Evolutionary conservation across 2,113 vertebrate genomes (phyloP).

Genomic region (Ceratotherium simum): DNA sequence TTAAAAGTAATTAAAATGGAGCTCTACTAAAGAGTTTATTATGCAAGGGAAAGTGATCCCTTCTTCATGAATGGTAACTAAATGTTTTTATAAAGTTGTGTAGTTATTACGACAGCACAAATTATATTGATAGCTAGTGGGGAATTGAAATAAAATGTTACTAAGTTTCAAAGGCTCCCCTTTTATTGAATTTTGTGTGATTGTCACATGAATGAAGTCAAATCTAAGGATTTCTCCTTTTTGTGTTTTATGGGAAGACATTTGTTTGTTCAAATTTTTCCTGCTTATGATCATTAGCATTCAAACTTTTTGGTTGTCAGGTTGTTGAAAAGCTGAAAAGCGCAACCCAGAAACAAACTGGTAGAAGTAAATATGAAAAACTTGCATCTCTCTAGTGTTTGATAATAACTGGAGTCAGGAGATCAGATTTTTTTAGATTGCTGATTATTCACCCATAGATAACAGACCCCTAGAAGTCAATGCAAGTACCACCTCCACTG

Average conservation of each 20-base stretch:
- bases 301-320: not conserved
- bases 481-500: not conserved
- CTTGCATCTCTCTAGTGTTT: not conserved
- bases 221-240: constrained; percentile 38
- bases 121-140: constrained; percentile 65
- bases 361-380: not conserved
- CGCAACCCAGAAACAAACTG: not conserved
- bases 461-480: not conserved
- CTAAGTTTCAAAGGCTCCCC: constrained; percentile 46
- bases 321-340: not conserved
- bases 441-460: not conserved
- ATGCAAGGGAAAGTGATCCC: constrained; percentile 48
- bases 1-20: constrained; percentile 66
- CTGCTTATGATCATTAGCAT: constrained; percentile 8
- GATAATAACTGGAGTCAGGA: not conserved
- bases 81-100: constrained; percentile 16
- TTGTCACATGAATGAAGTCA: constrained; percentile 45
- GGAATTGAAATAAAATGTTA: constrained; percentile 59
- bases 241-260: not conserved
- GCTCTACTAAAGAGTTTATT: constrained; percentile 42
- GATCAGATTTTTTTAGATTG: not conserved
- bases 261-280: constrained; percentile 45
- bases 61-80: constrained; percentile 53
- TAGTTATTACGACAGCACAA: constrained; percentile 54
- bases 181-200: constrained; percentile 60